Evolutionary conservation across 2,888 invertebrate species (phyloP).

Genomic region (Leptinotarsa rubiginosa): DNA sequence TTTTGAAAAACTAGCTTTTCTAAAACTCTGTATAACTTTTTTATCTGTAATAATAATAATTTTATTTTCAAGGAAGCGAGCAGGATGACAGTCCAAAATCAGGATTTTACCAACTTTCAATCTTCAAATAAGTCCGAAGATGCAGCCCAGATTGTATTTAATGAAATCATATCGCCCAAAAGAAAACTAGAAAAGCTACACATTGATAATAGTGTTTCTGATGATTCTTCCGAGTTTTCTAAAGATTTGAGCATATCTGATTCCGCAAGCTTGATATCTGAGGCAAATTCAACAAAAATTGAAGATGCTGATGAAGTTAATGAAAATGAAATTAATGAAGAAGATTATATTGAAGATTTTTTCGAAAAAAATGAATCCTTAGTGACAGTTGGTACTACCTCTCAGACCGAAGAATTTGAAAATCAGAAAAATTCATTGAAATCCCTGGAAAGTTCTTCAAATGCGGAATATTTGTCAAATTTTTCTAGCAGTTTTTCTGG

Average conservation of each 20-base stretch:
- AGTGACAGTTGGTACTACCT: neutral
- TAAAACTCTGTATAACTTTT: neutral
- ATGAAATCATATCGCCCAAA: neutral
- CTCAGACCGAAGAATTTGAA: neutral
- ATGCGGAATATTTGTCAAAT: constrained; percentile 5
- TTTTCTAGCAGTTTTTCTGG: constrained; percentile 22
- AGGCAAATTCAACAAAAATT: constrained; percentile 39
- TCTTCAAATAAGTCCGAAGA: neutral
- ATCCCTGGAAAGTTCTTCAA: neutral
- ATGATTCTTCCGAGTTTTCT: constrained; percentile 27
- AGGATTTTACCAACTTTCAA: neutral
- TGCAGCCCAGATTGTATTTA: neutral
- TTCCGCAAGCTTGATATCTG: constrained; percentile 36
- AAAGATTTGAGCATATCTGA: constrained; percentile 35
- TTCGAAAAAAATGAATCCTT: neutral
- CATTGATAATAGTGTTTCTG: constrained; percentile 20
- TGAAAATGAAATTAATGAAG: neutral
- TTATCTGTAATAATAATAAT: too few species aligned
- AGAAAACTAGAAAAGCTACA: neutral
- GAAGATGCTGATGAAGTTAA: constrained; percentile 35
- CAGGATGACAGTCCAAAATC: neutral
- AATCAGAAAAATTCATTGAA: neutral
- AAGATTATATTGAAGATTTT: constrained; percentile 10
- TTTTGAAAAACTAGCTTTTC: too few species aligned
- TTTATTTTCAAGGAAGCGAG: too few species aligned